These are phyloP conservation scores for Metellina segmentata DNA, from an alignment of 2,888 invertebrate species.

Conservation along the genomic window DNA sequence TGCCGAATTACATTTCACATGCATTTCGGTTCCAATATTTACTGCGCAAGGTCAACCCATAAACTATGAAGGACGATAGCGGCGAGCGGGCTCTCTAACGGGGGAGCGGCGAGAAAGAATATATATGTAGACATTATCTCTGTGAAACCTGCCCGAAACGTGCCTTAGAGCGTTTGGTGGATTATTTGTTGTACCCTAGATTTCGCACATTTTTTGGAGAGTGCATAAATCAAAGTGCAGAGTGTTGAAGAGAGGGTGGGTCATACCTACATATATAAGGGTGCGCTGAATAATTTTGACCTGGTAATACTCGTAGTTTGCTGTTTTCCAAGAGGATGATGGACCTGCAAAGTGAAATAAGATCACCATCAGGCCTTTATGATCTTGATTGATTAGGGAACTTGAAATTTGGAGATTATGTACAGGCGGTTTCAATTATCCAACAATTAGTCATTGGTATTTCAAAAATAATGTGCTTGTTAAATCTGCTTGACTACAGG, in stretches of 20 bases:
- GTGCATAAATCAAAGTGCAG: slow-evolving; percentile 37
- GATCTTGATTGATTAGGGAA: too few relatives aligned
- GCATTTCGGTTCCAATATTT: slow-evolving; percentile 51
- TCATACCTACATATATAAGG: neutral
- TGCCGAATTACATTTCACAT: neutral
- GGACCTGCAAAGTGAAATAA: too few relatives aligned
- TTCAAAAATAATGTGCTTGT: too few relatives aligned
- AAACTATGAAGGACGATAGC: slow-evolving; percentile 37
- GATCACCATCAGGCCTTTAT: too few relatives aligned
- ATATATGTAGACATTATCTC: slow-evolving; percentile 63
- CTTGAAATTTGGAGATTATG: too few relatives aligned
- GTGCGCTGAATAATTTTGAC: neutral
- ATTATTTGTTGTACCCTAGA: slow-evolving; percentile 20
- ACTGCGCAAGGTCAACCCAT: slow-evolving; percentile 53
- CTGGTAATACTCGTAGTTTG: too few relatives aligned
- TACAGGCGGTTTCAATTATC: too few relatives aligned
- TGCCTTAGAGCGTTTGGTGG: slow-evolving; percentile 5
- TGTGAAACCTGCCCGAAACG: neutral
- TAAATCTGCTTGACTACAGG: too few relatives aligned
- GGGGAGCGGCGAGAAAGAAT: slow-evolving; percentile 65
- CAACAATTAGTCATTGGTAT: too few relatives aligned
- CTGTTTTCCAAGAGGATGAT: too few relatives aligned
- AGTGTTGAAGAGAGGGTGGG: neutral
- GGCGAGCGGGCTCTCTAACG: neutral
- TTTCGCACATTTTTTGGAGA: slow-evolving; percentile 19